Evolutionary conservation across 2,888 invertebrate genomes (phyloP), one percentile per base, ranked within the genome.

Genomic region (Bombyx huttoni): DNA sequence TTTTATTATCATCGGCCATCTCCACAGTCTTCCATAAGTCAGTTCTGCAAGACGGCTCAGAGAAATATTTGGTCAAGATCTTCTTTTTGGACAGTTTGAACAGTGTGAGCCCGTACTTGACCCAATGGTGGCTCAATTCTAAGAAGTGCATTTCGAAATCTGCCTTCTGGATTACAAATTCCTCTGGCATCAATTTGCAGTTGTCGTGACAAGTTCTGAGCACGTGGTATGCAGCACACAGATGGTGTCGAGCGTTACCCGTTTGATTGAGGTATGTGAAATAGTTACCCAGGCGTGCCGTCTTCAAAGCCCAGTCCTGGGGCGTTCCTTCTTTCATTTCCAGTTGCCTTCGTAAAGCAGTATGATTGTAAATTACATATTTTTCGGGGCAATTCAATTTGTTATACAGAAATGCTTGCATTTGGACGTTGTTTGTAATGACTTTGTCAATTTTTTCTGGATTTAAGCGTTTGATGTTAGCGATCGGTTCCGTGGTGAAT

Each of bases 241-340:
- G 78, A 70, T 94, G 92, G 71, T 94, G 92, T 46, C 92, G 78
- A 3, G 92, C 91, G 58, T 89, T 84, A 13, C 71, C 75, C 13
- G 78, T 71, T 54, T 81, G 73, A 54, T 80, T 81, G 1, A 87
- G 65, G 54, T 80, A 82, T 0, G 81, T 84, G 58, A 91, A 90
- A 59, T 89, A 85, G 59, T 87, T 84, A 13, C 90, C 91, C 1
- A 91, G 77, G 45, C 90, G 76, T 0, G 89, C 89, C 13, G 90
- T 81, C 53, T 89, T 78, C 51, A 89, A 65, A 0, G 90, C 89
- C 91, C 91, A 91, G 59, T 87, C 86, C 49, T 90, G 81, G 0
- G 90, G 88, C 46, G 91, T 90, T 34, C 89, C 89, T 55, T 91
- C 90, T 53, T 86, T 88, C 70, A 87, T 82, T 62, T 90, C 89